Base-by-base conservation (phyloP, 2,113 vertebrate genomes). In the Anoplopoma fimbria region DNA sequence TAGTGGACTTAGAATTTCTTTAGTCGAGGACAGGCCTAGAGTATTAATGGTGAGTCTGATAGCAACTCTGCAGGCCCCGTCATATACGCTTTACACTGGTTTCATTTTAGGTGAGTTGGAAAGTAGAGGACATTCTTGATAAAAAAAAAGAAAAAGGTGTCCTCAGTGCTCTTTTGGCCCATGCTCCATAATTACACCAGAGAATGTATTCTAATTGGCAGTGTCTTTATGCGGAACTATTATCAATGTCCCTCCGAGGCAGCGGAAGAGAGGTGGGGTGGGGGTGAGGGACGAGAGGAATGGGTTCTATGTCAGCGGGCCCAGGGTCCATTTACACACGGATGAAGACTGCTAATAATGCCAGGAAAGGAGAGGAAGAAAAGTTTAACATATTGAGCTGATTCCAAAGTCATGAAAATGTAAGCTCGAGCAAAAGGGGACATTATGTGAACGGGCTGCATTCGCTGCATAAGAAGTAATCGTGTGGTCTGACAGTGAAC, bases 181-280 rank as follows among this genome's bases (percentile, higher is more conserved):
- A 15, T 81, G 87, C 85, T 83, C 81, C 57, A 80, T 92, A 93
- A 95, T 94, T 93, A 95, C 84, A 92, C 67, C 71, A 82, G 85
- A 79, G 90, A 94, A 90, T 62, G 81, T 87, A 87, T 93, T 91
- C 90, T 94, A 95, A 93, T 94, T 94, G 94, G 85, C 92, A 93
- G 90, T 89, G 91, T 92, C 92, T 93, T 94, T 91, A 90, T 95
- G 91, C 88, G 90, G 88, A 85, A 82, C 93, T 88, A 93, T 94
- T 95, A 94, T 93, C 91, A 92, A 90, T 90, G 92, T 92, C 93
- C 89, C 92, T 94, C 90, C 55, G 53, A 95, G 92, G 93, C 91
- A 91, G 63, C 58, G 62, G 87, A 55, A 80, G 67, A 86, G 57
- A 86, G 76, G 76, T 65, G 75, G 86, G 84, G 31, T 31, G 68